Evolutionary conservation across 2,888 invertebrate species (phyloP).

Genomic region (Bombyx huttoni): DNA sequence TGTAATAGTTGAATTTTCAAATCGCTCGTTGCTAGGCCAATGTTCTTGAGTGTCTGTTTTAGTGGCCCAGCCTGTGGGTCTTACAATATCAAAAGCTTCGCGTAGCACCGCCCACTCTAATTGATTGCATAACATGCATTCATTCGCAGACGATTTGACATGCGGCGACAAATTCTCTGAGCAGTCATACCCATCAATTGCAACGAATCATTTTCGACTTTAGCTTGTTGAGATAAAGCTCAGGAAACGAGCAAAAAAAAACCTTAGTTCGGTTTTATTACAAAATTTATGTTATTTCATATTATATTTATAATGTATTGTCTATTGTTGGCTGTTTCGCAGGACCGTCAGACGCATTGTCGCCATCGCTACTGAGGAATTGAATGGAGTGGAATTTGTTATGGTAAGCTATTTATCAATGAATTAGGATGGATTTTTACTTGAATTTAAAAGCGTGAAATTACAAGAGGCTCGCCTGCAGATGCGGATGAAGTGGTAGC

Average conservation of each 20-base stretch:
- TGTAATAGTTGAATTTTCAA: background rate
- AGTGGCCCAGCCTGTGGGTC: background rate
- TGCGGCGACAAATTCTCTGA: conserved; percentile 59
- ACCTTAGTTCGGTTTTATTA: background rate
- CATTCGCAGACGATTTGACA: conserved; percentile 44
- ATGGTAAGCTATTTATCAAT: background rate
- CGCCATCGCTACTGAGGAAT: background rate
- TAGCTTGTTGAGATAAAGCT: background rate
- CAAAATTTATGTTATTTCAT: background rate
- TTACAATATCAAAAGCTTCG: conserved; percentile 16
- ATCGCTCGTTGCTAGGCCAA: no score
- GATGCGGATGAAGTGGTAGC: conserved; percentile 3
- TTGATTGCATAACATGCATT: conserved; percentile 57
- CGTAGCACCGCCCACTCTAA: conserved; percentile 50
- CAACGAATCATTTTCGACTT: conserved; percentile 1
- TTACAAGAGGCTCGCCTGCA: background rate
- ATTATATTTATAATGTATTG: background rate
- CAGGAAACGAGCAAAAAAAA: background rate
- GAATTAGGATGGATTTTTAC: background rate
- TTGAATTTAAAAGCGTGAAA: background rate
- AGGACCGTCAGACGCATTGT: background rate
- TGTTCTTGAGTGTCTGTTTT: no score
- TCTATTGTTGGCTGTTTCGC: background rate
- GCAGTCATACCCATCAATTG: conserved; percentile 21
- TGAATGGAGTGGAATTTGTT: conserved; percentile 1